Conservation (phyloP, 2,797 vertebrate genomes). For the Microhierax caerulescens region DNA sequence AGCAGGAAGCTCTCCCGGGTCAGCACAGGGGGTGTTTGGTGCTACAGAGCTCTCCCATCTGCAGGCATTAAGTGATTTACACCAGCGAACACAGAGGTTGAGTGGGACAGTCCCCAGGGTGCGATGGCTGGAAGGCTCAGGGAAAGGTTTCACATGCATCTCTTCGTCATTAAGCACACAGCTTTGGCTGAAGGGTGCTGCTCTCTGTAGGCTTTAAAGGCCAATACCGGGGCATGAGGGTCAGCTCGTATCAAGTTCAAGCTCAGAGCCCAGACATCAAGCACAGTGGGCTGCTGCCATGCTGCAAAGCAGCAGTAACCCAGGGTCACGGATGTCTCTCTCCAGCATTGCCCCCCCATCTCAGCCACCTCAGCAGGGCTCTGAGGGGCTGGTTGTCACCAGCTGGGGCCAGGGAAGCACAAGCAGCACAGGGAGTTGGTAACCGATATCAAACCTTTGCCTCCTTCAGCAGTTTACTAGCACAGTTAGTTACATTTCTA, state of each 20-base stretch:
- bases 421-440: background rate
- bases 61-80: background rate
- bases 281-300: background rate
- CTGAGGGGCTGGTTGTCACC: background rate
- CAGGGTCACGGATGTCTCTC: background rate
- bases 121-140: background rate
- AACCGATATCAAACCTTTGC: background rate
- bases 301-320: background rate
- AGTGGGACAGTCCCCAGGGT: background rate
- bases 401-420: background rate
- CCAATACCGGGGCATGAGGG: background rate
- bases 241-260: accelerated
- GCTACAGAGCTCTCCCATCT: background rate
- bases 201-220: background rate
- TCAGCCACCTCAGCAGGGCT: background rate
- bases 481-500: background rate
- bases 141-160: background rate
- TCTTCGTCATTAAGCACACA: background rate
- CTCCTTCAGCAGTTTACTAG: background rate
- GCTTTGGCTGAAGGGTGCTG: background rate
- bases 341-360: background rate
- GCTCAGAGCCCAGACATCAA: background rate
- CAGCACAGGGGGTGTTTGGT: background rate
- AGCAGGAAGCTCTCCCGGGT: background rate
- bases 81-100: background rate